Evolutionary conservation across 2,113 vertebrate species (phyloP).

Genomic region (Ibidorhyncha struthersii): DNA sequence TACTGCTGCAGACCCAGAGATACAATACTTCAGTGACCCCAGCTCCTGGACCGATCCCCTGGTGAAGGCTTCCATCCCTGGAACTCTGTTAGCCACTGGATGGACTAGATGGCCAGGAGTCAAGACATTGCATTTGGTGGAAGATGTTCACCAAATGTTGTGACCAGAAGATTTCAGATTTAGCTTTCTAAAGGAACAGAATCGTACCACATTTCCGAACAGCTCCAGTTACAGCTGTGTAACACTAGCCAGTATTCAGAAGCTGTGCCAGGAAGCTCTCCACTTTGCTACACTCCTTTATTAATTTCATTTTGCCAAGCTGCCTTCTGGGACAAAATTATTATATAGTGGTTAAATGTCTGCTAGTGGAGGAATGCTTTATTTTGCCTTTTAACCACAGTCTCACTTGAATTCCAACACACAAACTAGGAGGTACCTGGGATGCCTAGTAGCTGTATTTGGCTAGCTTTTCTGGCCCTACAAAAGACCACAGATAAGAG

Average conservation of each 20-base stretch:
- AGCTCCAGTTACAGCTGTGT: conserved; percentile 12
- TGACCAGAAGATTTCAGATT: conserved; percentile 48
- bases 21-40: background rate
- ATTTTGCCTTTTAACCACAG: conserved; percentile 47
- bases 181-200: conserved; percentile 1
- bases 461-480: background rate
- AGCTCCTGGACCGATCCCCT: rapidly evolving
- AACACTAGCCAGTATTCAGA: background rate
- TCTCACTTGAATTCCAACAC: background rate
- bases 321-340: conserved; percentile 45
- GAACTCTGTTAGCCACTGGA: background rate
- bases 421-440: conserved; percentile 19
- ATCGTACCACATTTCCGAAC: background rate
- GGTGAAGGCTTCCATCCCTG: background rate
- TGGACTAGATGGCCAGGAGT: background rate
- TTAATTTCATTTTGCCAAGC: conserved; percentile 45
- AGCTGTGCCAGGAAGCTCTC: conserved; percentile 46
- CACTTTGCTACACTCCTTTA: conserved; percentile 15
- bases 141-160: conserved; percentile 22
- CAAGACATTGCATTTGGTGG: background rate
- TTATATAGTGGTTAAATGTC: conserved; percentile 40
- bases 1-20: background rate
- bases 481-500: background rate
- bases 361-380: conserved; percentile 21
- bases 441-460: conserved; percentile 8